A percentile compares a stretch with the other conserved stretches of the same genome.
These are phyloP conservation scores for Ptychoptera contaminata DNA, from an alignment of 2,888 invertebrate species.

Conservation along the genomic window DNA sequence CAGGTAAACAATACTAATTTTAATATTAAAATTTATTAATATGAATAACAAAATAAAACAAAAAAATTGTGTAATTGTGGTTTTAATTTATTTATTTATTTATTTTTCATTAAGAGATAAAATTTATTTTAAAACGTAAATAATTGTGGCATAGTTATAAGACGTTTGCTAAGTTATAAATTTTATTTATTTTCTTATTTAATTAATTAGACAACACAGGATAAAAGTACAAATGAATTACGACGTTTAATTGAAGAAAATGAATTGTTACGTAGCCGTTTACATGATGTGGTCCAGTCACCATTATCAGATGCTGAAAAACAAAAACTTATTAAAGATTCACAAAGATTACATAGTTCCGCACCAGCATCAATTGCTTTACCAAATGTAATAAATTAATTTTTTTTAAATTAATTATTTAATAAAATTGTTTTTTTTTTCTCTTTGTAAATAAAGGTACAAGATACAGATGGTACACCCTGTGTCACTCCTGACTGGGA, in stretches of 20 bases:
- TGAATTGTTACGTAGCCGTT: constrained; percentile 52
- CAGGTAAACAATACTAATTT: constrained; percentile 35
- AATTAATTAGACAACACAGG: constrained; percentile 23
- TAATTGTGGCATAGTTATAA: too few species aligned
- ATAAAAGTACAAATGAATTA: constrained; percentile 29
- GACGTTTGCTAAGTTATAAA: neutral
- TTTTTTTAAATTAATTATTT: neutral
- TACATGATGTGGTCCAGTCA: constrained; percentile 65
- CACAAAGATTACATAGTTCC: constrained; percentile 54
- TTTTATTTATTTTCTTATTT: neutral
- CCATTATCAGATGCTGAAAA: constrained; percentile 72
- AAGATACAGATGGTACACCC: constrained; percentile 38
- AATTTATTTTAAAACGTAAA: neutral
- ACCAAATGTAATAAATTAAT: constrained; percentile 23
- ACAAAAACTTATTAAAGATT: constrained; percentile 59
- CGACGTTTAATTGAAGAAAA: constrained; percentile 59
- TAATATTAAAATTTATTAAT: neutral
- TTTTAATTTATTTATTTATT: neutral
- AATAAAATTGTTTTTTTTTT: neutral
- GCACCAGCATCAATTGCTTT: constrained; percentile 63
- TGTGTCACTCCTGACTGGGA: constrained; percentile 79
- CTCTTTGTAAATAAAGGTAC: too few species aligned
- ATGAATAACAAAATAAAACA: neutral
- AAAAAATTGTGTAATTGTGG: neutral
- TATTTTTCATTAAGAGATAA: constrained; percentile 1